Conservation (phyloP, 2,113 vertebrate genomes). For the Piliocolobus tephrosceles region DNA sequence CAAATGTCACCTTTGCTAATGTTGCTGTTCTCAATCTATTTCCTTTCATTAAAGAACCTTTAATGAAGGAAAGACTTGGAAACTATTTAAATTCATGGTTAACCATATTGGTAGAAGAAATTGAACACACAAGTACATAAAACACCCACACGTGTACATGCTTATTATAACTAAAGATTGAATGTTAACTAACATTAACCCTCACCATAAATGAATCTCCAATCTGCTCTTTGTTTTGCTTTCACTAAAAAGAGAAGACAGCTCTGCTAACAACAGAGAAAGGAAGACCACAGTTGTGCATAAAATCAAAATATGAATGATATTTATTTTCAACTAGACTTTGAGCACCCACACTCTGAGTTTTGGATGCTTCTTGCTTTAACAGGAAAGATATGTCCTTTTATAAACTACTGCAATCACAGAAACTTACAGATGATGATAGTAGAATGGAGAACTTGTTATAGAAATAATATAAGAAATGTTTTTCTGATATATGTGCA, state of each 20-base stretch:
- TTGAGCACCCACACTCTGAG: slow-evolving; percentile 70
- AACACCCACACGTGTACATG: not conserved
- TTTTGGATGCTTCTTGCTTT: slow-evolving; percentile 64
- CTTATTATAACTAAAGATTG: not conserved
- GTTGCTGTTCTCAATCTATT: not conserved
- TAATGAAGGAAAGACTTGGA: not conserved
- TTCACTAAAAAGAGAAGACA: not conserved
- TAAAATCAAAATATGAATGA: slow-evolving; percentile 29
- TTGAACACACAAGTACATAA: not conserved
- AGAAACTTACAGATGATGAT: slow-evolving; percentile 56
- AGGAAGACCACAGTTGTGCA: not conserved
- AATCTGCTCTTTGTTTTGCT: slow-evolving; percentile 20
- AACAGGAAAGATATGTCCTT: slow-evolving; percentile 66
- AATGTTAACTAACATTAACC: not conserved
- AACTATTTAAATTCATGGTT: not conserved
- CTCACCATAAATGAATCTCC: not conserved
- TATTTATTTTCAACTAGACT: slow-evolving; percentile 40
- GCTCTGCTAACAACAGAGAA: not conserved
- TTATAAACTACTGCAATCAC: slow-evolving; percentile 36
- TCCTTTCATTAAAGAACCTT: not conserved
- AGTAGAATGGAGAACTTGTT: slow-evolving; percentile 70
- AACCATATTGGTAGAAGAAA: not conserved
- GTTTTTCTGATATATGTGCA: not conserved
- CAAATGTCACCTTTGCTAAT: not conserved
- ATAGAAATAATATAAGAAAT: slow-evolving; percentile 75